These are phyloP conservation scores for Clarias fuscus DNA, from an alignment of 2,797 vertebrate species.

Conservation along the genomic window DNA sequence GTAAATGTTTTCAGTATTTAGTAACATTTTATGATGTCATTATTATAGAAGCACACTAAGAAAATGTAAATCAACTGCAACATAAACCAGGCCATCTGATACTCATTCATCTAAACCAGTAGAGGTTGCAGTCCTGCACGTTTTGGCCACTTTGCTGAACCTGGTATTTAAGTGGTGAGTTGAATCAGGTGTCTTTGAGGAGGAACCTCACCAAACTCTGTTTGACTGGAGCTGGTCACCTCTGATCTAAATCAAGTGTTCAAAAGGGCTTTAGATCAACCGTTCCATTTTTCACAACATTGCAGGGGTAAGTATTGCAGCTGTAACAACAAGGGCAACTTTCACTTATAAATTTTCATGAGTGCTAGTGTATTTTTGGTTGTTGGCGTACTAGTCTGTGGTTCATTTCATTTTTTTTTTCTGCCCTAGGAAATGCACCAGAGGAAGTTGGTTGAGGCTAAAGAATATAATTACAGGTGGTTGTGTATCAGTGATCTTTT, in stretches of 20 bases:
- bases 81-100: constrained; percentile 51
- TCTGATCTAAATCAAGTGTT: constrained; percentile 54
- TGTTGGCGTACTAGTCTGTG: constrained; percentile 58
- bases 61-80: constrained; percentile 43
- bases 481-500: constrained; percentile 59
- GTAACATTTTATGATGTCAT: constrained; percentile 27
- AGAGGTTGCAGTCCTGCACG: background rate
- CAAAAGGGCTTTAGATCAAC: constrained; percentile 58
- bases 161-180: constrained; percentile 34
- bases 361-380: constrained; percentile 65
- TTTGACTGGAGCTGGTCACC: constrained; percentile 22
- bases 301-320: constrained; percentile 63
- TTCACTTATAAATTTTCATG: constrained; percentile 63
- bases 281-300: constrained; percentile 50
- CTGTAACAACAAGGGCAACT: constrained; percentile 64
- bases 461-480: constrained; percentile 69
- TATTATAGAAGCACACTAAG: constrained; percentile 1
- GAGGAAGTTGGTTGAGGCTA: constrained; percentile 63
- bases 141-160: constrained; percentile 11
- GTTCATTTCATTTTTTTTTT: constrained; percentile 67
- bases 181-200: constrained; percentile 36
- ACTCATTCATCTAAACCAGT: constrained; percentile 50
- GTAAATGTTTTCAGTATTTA: constrained; percentile 26
- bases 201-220: constrained; percentile 27
- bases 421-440: constrained; percentile 60